Conservation (phyloP, 1,140 invertebrate genomes). For the Trachymyrmex cornetzi region DNA sequence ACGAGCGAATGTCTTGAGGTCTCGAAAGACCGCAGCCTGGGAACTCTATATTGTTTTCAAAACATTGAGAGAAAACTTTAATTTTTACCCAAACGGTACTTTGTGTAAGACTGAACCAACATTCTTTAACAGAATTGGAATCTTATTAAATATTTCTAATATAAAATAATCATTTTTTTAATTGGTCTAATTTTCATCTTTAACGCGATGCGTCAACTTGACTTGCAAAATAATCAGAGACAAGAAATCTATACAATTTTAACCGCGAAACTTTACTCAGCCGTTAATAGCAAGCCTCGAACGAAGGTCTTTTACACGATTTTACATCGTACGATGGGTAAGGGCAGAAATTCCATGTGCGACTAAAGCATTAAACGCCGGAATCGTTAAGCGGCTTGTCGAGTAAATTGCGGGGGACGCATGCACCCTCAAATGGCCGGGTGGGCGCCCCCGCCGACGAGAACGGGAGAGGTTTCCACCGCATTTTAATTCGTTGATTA, state of each 20-base stretch:
- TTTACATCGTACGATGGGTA: not conserved
- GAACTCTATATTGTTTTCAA: not conserved
- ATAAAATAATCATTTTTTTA: not conserved
- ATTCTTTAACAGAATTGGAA: not conserved
- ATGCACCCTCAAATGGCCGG: slow-evolving; percentile 1
- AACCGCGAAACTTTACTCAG: not conserved
- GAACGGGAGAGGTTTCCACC: slow-evolving; percentile 37
- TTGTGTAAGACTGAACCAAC: not conserved
- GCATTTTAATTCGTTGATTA: slow-evolving; percentile 73
- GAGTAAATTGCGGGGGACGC: slow-evolving; percentile 31
- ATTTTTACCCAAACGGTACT: not conserved
- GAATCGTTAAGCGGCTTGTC: slow-evolving; percentile 36
- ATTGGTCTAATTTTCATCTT: not conserved
- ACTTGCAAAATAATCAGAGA: not conserved
- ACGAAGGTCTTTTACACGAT: not conserved
- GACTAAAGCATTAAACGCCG: slow-evolving; percentile 35
- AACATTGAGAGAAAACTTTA: not conserved
- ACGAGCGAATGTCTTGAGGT: not conserved
- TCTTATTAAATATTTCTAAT: not conserved
- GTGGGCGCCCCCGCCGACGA: not conserved
- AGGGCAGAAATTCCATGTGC: slow-evolving; percentile 14
- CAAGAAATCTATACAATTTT: not conserved
- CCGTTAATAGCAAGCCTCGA: not conserved
- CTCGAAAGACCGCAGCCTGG: not conserved
- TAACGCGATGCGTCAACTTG: not conserved